Evolutionary conservation across 2,113 vertebrate genomes (phyloP), one percentile per base, ranked within the genome.

Genomic region (Perca flavescens): DNA sequence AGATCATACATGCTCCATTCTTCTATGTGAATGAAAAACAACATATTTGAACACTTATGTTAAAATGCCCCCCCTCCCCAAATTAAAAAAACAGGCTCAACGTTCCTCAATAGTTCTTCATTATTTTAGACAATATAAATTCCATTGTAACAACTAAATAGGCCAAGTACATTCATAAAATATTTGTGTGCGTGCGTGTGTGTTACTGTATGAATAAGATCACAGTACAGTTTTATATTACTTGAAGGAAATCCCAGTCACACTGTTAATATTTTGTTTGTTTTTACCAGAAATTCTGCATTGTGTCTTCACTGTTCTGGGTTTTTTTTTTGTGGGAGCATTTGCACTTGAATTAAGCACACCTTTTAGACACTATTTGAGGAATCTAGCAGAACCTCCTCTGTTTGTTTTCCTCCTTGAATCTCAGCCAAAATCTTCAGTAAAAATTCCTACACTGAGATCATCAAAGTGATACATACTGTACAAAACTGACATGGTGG

Each of bases 361-460:
- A 65, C 13, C 14, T 63, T 56, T 64, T 4, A 65, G 5, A 36
- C 3, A 16, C 67, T 5, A 1, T 63, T 52, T n/a, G 10, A 74
- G 80, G 80, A 88, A 88, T 83, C 66, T 50, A 79, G 66, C 47
- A 54, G 22, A 80, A 78, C 57, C 22, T 74, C 77, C 49, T 56
- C 6, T 16, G 36, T 54, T 64, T 17, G 46, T 77, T 72, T 67
- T 2, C 6, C 1, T 53, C 14, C 6, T 47, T 78, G 34, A 62
- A 71, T 12, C 5, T 25, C 43, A 34, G 66, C 60, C 72, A 75
- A 47, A 60, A 28, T 74, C 16, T 12, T 68, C 21, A 43, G 17
- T 50, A 66, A 58, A 72, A 40, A 58, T 21, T 43, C 50, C 40
- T 40, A 40, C 4, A 76, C 6, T 0, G 11, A 43, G 13, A 16